Evolutionary conservation across 2,797 vertebrate species (phyloP), one percentile per base, ranked within the genome.

Genomic region (Selene dorsalis): DNA sequence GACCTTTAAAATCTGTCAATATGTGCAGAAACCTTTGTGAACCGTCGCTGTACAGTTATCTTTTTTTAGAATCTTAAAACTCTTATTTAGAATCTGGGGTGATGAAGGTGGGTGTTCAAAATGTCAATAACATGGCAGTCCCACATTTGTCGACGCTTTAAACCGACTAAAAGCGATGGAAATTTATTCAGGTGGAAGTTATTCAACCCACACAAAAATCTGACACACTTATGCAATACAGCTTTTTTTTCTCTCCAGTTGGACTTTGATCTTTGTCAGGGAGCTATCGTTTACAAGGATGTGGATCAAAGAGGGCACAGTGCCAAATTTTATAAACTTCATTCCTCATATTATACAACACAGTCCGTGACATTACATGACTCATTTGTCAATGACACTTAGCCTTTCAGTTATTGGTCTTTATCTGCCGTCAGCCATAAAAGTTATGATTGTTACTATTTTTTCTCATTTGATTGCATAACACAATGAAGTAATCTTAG

Each of bases 121-220:
- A 80, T 65, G 72, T 85, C 74, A 79, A 59, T 79, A 64, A 41
- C 38, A n/a, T 6, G 35, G 8, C 28, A 32, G 28, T 20, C 58
- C 17, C 53, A 69, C 62, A 77, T 56, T 60, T 4, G 10, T 11
- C 80, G 69, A 66, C 86, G 77, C 67, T 83, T 74, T 50, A 64
- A 59, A 17, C 2, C 57, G 73, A 83, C 79, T 75, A 85, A 79
- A 55, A 32, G 26, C 16, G 24, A 43, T 64, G 72, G 84, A 90
- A 90, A 89, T 30, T 48, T 60, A 84, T 69, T 84, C 77, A 69
- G 18, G 53, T 47, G 83, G 82, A 86, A 88, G 80, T 63, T 11
- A 60, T 80, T 86, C 30, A 59, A 18, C 85, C 88, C 77, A 87
- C 86, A 59, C 72, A 78, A 61, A 69, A 59, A 77, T 8, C 39